Evolutionary conservation across 2,113 vertebrate species (phyloP).

Genomic region (Poicephalus gulielmi): DNA sequence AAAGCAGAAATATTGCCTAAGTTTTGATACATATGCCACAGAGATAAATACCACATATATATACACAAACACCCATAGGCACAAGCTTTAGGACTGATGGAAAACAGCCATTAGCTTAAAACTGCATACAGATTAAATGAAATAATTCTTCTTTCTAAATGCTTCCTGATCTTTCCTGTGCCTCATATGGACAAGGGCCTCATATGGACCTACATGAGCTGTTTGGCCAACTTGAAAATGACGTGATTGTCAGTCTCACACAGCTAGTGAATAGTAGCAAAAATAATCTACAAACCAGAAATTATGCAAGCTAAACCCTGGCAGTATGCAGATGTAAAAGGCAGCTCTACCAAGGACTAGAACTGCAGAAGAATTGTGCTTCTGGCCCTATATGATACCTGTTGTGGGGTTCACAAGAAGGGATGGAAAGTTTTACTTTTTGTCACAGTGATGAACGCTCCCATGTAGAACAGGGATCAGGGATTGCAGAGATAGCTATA

Average conservation of each 20-base stretch:
- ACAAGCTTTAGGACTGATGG: neutral
- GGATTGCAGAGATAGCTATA: neutral
- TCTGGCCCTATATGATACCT: too few relatives aligned
- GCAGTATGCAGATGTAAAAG: neutral
- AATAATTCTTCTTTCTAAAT: neutral
- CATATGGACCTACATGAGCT: neutral
- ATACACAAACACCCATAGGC: neutral
- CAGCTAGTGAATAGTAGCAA: neutral
- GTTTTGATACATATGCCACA: neutral
- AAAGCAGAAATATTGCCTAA: neutral
- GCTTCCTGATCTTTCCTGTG: neutral
- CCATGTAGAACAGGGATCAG: too few relatives aligned
- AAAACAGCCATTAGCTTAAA: neutral
- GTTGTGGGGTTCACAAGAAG: fast-evolving
- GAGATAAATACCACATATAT: neutral
- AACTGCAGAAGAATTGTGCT: neutral
- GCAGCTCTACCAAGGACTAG: neutral
- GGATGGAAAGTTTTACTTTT: fast-evolving
- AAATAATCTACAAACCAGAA: neutral
- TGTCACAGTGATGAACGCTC: fast-evolving
- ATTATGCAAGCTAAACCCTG: neutral
- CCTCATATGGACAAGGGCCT: neutral
- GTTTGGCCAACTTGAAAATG: neutral
- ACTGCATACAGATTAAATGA: neutral
- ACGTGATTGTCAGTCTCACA: neutral